Evolutionary conservation across 2,797 vertebrate genomes (phyloP).

Genomic region (Hephaestus fuliginosus): DNA sequence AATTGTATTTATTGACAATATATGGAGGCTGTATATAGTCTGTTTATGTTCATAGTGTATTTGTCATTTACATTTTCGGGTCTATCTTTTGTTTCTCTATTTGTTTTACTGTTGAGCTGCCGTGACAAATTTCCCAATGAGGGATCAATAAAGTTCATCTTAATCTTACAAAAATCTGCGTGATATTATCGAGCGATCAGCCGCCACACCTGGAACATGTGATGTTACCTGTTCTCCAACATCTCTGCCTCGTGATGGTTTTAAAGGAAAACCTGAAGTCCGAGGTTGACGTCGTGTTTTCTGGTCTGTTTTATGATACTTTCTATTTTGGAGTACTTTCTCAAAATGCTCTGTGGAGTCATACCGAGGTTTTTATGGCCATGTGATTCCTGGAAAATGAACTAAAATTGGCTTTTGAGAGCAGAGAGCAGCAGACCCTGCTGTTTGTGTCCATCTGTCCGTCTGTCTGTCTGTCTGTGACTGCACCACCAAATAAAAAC

Average conservation of each 20-base stretch:
- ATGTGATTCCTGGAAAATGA: slow-evolving; percentile 8
- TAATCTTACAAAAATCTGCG: too few species aligned
- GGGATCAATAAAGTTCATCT: too few species aligned
- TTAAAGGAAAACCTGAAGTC: neutral
- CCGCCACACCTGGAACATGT: neutral
- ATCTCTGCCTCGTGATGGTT: neutral
- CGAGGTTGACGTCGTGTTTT: neutral
- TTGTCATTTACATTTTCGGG: too few species aligned
- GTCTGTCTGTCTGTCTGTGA: neutral
- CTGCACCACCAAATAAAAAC: neutral
- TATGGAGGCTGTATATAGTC: too few species aligned
- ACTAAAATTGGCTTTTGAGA: neutral
- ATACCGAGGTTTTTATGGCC: neutral
- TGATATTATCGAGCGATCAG: too few species aligned
- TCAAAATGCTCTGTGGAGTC: neutral
- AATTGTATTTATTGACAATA: too few species aligned
- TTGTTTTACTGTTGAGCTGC: too few species aligned
- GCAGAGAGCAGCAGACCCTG: neutral
- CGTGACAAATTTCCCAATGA: too few species aligned
- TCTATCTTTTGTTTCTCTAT: too few species aligned
- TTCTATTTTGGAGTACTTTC: neutral
- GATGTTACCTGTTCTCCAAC: neutral
- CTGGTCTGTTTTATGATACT: neutral
- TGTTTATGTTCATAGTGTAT: too few species aligned
- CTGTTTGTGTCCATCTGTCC: neutral